phyloP scores from a whole-genome alignment of 2,888 invertebrate genomes.

The Netelia melanura region DNA sequence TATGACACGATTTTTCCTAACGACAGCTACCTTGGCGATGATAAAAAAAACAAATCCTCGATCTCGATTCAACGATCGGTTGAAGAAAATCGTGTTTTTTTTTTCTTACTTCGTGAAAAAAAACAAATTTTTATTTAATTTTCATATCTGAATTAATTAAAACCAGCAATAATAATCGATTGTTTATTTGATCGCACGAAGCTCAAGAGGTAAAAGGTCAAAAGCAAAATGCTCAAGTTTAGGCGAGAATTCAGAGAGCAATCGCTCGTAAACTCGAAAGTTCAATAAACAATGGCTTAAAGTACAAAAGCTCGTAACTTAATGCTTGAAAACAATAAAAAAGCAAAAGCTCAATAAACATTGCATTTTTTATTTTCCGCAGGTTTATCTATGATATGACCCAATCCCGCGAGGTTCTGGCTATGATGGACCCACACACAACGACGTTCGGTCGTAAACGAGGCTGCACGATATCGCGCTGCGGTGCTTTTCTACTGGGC shows the following conservation, averaged over 20 bases:
- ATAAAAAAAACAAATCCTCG: conserved; percentile 1
- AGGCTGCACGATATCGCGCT: conserved; percentile 89
- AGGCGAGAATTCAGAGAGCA: too few relatives aligned
- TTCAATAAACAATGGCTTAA: not conserved
- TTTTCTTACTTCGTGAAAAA: too few relatives aligned
- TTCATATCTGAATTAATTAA: too few relatives aligned
- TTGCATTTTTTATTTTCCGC: conserved; percentile 7
- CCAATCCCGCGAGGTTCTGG: conserved; percentile 85
- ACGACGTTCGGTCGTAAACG: conserved; percentile 89
- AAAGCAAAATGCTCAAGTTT: too few relatives aligned
- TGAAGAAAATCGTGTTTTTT: conserved; percentile 5
- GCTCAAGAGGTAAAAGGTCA: too few relatives aligned
- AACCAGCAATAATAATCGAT: too few relatives aligned
- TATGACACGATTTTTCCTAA: conserved; percentile 13
- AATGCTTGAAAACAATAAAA: too few relatives aligned
- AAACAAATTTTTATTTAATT: too few relatives aligned
- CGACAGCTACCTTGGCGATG: conserved; percentile 17
- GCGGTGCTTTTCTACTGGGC: conserved; percentile 88
- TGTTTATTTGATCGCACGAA: too few relatives aligned
- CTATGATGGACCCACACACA: conserved; percentile 88
- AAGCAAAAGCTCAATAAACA: not conserved
- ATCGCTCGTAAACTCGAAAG: not conserved
- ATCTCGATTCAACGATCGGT: not conserved
- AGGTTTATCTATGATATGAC: conserved; percentile 80
- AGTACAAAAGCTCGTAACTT: too few relatives aligned